Percentiles rank a stretch among this genome's conserved stretches.
Conservation (phyloP, 2,113 vertebrate species). For the Mesitornis unicolor region DNA sequence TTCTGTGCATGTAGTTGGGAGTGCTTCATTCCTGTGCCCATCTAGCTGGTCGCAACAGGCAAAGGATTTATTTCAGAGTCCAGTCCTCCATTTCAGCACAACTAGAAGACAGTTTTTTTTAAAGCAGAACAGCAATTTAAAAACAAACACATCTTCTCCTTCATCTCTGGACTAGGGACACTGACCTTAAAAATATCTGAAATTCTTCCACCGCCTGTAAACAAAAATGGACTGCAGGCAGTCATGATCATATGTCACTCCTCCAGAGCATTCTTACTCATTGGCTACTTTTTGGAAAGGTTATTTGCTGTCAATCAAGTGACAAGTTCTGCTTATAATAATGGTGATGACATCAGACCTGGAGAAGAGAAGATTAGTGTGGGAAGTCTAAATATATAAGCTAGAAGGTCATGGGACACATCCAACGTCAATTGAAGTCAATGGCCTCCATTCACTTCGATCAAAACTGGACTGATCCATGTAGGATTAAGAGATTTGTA, state of each 20-base stretch:
- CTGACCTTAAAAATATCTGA: constrained; percentile 29
- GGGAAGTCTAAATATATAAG: constrained; percentile 48
- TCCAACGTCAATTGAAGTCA: neutral
- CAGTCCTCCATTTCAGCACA: neutral
- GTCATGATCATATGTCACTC: neutral
- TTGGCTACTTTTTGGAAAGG: constrained; percentile 40
- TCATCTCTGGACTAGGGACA: neutral
- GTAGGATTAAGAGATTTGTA: neutral
- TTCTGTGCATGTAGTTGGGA: neutral
- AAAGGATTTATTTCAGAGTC: neutral
- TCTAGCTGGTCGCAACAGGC: neutral
- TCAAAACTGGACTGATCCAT: neutral
- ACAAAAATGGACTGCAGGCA: constrained; percentile 27
- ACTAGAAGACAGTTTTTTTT: neutral
- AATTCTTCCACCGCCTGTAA: constrained; percentile 37
- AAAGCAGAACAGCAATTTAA: neutral
- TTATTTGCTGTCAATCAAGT: constrained; percentile 48
- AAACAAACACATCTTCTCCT: neutral
- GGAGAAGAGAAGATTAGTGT: constrained; percentile 14
- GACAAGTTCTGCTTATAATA: constrained; percentile 51
- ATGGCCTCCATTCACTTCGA: neutral
- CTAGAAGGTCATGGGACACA: constrained; percentile 50
- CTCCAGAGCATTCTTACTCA: constrained; percentile 5
- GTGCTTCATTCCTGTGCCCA: neutral
- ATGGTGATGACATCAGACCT: constrained; percentile 49